Base-by-base conservation (phyloP, 2,113 vertebrate genomes). In the Regulus satrapa region DNA sequence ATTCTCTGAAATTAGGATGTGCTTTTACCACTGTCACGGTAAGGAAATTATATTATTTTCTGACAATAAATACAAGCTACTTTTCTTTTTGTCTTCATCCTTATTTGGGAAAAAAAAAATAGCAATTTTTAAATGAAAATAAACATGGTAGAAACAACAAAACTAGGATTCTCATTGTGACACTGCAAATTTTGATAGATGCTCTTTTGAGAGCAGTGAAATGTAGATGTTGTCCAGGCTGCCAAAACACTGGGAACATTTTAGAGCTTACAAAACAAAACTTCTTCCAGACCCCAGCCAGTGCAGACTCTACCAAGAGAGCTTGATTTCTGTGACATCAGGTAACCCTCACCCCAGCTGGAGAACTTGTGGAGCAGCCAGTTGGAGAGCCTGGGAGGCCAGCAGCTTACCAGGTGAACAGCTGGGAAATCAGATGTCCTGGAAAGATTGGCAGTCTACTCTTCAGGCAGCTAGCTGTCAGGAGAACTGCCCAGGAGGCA, bases 401-500 rank as follows among this genome's bases (percentile, higher is more conserved):
- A 88, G 75, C 41, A 95, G 77, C 91, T 91, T 81, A 95, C 81
- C 77, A 88, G 89, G 85, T 92, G 81, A 94, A 79, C 81, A 96
- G 87, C 87, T 95, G 93, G 89, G 74, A 91, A 93, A 89, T 95
- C 93, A 95, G 89, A 91, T 89, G 87, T 79, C 58, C 81, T 90
- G 82, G 67, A 88, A 95, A 88, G 89, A 79, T 9, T 73, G 81
- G 49, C 66, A 89, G 23, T 6, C 81, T 85, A 41, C 66, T 94
- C 84, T 64, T 72, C 64, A 84, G 43, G 68, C 68, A 59, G 55
- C 12, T 80, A 91, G 56, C 80, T 95, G 86, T 81, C 77, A 88
- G 71, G 9, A 91, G 89, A 82, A 8, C 52, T 94, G 77, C 51
- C 84, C 84, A 78, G 61, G 66, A 89, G 46, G 49, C 67, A 83